These are phyloP conservation scores for Rugalucina vietnamica DNA, from an alignment of 2,888 invertebrate species.

Conservation along the genomic window DNA sequence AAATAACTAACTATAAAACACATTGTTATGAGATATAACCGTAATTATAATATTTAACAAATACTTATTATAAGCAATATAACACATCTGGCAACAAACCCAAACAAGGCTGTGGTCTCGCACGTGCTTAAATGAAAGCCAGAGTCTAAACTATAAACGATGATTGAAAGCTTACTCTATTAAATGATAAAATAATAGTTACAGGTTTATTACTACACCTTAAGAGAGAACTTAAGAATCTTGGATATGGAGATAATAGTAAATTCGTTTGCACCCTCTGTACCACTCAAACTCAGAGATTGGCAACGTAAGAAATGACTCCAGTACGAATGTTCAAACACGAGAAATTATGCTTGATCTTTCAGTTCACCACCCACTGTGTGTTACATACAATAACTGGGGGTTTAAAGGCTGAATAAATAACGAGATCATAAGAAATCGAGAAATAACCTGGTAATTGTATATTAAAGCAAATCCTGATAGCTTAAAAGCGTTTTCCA, in stretches of 20 bases:
- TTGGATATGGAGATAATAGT: not conserved
- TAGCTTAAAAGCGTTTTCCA: slow-evolving; percentile 4
- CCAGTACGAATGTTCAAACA: not conserved
- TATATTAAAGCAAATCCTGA: slow-evolving; percentile 12
- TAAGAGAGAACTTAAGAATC: slow-evolving; percentile 2
- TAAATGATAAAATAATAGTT: slow-evolving; percentile 13
- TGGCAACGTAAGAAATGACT: not conserved
- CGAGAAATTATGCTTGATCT: slow-evolving; percentile 1
- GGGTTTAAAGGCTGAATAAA: slow-evolving; percentile 1
- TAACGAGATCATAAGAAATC: slow-evolving; percentile 4
- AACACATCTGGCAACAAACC: not conserved
- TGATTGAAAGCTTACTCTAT: slow-evolving; percentile 10
- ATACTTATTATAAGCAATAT: not conserved
- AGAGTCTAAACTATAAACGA: not conserved
- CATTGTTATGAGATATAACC: no score
- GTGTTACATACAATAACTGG: not conserved
- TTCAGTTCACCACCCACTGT: slow-evolving; percentile 8
- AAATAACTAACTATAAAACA: no score
- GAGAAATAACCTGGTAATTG: slow-evolving; percentile 14
- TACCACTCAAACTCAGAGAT: not conserved
- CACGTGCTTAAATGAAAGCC: not conserved
- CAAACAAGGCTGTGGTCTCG: slow-evolving; percentile 3
- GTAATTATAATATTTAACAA: not conserved
- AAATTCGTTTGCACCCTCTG: slow-evolving; percentile 4
- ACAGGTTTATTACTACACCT: not conserved